A percentile compares a stretch with the other conserved stretches of the same genome.
Conservation (phyloP, 2,113 vertebrate species). For the Hippocampus mohnikei region DNA sequence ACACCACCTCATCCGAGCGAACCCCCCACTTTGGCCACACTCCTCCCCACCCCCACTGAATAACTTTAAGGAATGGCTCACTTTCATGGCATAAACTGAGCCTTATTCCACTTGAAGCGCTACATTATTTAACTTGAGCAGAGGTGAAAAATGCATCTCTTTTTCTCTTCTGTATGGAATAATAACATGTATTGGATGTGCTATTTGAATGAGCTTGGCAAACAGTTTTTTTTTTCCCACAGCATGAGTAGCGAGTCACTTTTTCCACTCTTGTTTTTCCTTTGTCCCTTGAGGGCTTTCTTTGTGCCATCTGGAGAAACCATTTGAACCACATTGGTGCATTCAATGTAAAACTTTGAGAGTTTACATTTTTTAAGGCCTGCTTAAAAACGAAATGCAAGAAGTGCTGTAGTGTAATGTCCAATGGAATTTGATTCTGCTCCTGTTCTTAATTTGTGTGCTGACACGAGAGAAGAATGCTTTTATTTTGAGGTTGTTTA, state of each 20-base stretch:
- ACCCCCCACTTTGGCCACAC: neutral
- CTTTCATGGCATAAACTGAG: neutral
- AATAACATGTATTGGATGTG: neutral
- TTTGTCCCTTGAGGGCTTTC: neutral
- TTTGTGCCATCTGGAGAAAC: neutral
- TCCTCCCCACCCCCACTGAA: neutral
- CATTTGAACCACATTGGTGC: neutral
- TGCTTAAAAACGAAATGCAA: neutral
- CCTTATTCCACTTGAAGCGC: neutral
- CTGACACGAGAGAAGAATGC: neutral
- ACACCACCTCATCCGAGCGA: neutral
- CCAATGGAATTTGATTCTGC: neutral
- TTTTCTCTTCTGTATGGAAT: neutral
- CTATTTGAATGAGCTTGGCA: neutral
- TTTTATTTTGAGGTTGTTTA: neutral
- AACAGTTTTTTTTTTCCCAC: neutral
- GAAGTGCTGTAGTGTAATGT: neutral
- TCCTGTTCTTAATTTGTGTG: neutral
- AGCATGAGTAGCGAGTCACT: constrained; percentile 1
- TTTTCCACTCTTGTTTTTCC: neutral
- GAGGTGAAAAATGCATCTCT: neutral
- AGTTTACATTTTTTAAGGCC: neutral
- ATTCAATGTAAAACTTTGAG: neutral
- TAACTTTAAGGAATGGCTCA: neutral
- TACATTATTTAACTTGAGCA: neutral